phyloP scores from a whole-genome alignment of 2,797 vertebrate species.

The Pelodytes ibericus region DNA sequence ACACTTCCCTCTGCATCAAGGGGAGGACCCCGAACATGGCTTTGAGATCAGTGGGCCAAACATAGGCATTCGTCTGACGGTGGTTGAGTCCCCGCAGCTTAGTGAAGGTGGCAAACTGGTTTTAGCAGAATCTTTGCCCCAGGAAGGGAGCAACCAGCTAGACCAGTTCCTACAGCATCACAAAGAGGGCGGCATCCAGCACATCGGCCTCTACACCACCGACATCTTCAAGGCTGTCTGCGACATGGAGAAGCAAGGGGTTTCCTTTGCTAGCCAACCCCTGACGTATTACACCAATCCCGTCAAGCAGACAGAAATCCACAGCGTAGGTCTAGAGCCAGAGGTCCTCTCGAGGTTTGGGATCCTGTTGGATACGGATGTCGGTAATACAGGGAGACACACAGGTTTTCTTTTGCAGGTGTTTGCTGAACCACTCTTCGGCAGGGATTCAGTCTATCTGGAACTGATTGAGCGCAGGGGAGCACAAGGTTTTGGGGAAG shows the following conservation, averaged over 20 bases:
- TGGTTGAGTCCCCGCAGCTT: slow-evolving; percentile 70
- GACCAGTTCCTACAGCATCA: slow-evolving; percentile 87
- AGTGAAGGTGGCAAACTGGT: slow-evolving; percentile 81
- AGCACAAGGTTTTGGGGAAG: slow-evolving; percentile 87
- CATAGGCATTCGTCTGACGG: slow-evolving; percentile 84
- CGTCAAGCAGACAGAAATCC: slow-evolving; percentile 82
- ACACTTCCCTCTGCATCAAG: slow-evolving; percentile 82
- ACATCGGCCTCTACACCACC: slow-evolving; percentile 81
- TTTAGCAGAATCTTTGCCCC: slow-evolving; percentile 83
- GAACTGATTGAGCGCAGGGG: slow-evolving; percentile 91
- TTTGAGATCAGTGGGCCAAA: slow-evolving; percentile 74
- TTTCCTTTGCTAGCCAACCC: slow-evolving; percentile 81
- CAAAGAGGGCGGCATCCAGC: slow-evolving; percentile 84
- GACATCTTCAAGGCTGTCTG: slow-evolving; percentile 78
- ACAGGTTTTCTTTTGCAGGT: slow-evolving; percentile 86
- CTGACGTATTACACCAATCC: slow-evolving; percentile 83
- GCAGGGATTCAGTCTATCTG: slow-evolving; percentile 89
- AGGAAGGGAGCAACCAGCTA: slow-evolving; percentile 80
- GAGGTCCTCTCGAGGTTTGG: slow-evolving; percentile 76
- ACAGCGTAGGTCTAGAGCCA: slow-evolving; percentile 75
- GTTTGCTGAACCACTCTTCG: slow-evolving; percentile 90
- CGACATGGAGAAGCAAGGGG: slow-evolving; percentile 72
- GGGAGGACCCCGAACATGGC: slow-evolving; percentile 75
- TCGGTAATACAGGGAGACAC: accelerated
- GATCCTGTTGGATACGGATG: slow-evolving; percentile 85